Conservation (phyloP, 1,140 invertebrate genomes). For the Caenorhabditis elegans region DNA sequence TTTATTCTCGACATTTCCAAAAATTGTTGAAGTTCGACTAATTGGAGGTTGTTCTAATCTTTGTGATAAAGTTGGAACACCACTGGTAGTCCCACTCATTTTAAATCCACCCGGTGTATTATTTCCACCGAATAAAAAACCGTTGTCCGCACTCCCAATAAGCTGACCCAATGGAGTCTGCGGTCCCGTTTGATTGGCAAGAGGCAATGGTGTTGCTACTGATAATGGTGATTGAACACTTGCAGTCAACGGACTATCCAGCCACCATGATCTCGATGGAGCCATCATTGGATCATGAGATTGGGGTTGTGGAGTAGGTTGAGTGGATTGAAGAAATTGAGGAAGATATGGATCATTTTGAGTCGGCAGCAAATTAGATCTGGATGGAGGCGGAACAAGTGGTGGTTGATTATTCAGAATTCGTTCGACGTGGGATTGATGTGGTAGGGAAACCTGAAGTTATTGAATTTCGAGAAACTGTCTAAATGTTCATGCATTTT, state of each 20-base stretch:
- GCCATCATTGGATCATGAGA: constrained; percentile 2
- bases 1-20: neutral
- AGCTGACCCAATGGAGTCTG: neutral
- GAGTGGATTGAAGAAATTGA: constrained; percentile 27
- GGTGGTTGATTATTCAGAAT: neutral
- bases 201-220: neutral
- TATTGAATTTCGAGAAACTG: too few species aligned
- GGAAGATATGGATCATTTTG: constrained; percentile 1
- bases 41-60: neutral
- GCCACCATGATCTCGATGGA: constrained; percentile 16
- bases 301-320: neutral
- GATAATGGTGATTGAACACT: neutral
- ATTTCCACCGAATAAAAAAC: neutral
- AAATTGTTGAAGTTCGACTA: neutral
- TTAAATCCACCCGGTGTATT: neutral
- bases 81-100: neutral
- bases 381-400: too few species aligned
- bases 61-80: neutral
- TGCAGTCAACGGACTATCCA: constrained; percentile 18
- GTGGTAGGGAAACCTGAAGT: neutral
- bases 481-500: neutral
- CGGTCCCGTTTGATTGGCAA: neutral
- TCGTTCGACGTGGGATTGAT: neutral
- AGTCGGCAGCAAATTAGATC: neutral
- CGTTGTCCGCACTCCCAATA: neutral